Conservation (phyloP, 2,113 vertebrate species). For the Rhinoptilus africanus region DNA sequence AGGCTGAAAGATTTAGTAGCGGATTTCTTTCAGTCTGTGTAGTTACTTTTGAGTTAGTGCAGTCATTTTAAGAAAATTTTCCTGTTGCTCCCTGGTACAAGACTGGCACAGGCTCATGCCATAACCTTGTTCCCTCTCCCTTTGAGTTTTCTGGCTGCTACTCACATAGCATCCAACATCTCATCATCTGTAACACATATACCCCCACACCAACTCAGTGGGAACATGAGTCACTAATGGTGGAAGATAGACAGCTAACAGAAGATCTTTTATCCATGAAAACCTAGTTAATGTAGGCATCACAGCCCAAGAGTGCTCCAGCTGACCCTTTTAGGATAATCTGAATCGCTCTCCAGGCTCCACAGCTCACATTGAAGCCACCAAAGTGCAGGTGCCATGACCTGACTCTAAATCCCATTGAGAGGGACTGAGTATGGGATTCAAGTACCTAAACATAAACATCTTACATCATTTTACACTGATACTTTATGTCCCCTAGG, state of each 20-base stretch:
- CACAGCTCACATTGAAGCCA: background rate
- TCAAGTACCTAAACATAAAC: background rate
- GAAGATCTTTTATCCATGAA: background rate
- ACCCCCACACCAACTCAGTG: background rate
- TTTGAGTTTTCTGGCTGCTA: background rate
- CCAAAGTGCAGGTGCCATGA: background rate
- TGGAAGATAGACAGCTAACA: background rate
- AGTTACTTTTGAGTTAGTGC: background rate
- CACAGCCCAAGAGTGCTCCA: background rate
- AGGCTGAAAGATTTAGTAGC: background rate
- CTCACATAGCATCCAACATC: background rate
- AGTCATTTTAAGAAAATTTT: background rate
- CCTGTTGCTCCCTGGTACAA: background rate
- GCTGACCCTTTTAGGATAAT: background rate
- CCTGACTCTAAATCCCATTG: background rate
- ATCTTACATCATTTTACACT: background rate
- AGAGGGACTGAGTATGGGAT: background rate
- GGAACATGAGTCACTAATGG: background rate
- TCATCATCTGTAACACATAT: background rate
- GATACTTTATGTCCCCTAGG: background rate
- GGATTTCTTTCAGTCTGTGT: background rate
- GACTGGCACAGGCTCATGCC: background rate
- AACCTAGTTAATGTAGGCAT: background rate
- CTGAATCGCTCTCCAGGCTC: background rate
- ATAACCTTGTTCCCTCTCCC: background rate